These are phyloP conservation scores for Galagoides demidoff DNA, from an alignment of 2,797 vertebrate species.

Conservation along the genomic window DNA sequence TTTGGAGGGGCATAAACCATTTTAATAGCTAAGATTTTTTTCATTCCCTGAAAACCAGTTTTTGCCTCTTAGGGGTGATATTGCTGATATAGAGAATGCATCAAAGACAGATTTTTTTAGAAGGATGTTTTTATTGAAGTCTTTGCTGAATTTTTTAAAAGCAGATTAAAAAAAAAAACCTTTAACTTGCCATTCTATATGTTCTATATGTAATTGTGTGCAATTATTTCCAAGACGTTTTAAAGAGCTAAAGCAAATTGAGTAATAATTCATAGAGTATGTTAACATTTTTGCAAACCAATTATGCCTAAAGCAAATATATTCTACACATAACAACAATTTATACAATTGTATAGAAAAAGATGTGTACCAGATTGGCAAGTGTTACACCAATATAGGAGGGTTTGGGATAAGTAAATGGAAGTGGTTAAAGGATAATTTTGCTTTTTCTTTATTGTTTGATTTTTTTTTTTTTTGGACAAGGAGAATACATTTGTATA, in stretches of 20 bases:
- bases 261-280: background rate
- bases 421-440: background rate
- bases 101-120: background rate
- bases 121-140: background rate
- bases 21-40: constrained; percentile 7
- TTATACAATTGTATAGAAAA: background rate
- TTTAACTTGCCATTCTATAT: background rate
- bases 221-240: background rate
- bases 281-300: background rate
- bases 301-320: background rate
- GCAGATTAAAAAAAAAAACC: background rate
- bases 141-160: background rate
- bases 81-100: background rate
- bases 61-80: background rate
- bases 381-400: background rate
- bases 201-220: background rate
- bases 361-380: background rate
- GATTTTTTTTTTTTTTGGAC: background rate
- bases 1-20: background rate
- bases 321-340: background rate
- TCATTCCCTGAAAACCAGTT: background rate
- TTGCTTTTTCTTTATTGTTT: background rate
- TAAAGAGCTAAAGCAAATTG: background rate
- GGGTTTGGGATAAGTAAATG: background rate
- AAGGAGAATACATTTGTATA: background rate